Base-by-base conservation (phyloP, 2,888 invertebrate genomes). In the Parnassius apollo region DNA sequence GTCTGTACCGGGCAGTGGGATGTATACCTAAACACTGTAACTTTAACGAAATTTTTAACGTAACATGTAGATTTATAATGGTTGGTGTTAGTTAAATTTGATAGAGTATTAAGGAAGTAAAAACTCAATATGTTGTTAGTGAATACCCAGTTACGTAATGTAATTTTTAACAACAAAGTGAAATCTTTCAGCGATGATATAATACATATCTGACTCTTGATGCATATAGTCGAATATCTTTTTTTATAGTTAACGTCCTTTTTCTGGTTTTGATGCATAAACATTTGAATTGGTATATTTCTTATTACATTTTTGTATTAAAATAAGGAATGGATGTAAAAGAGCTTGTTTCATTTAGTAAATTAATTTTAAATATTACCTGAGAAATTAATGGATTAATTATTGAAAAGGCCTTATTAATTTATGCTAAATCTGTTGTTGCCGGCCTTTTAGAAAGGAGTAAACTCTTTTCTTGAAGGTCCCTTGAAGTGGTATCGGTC, bases 141-240 rank as follows among this genome's bases (percentile, higher is more conserved):
- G 78, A 80, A 80, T 80, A 81, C 74, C 66, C 66, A 72, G 74
- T 89, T 88, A 77, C 83, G 79, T 81, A 85, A 89, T 77, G 78
- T 79, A 83, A 83, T 85, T 86, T 88, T 88, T 86, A 84, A 87
- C 85, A 85, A 83, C 82, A 81, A 78, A 86, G 89, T 84, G 89
- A 90, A 88, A 88, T 78, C 77, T 81, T 73, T 59, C 60, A 62
- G 68, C 66, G 81, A 77, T 90, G 85, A 88, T 85, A 87, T 89
- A 89, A 89, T 85, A 78, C 73, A 71, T 64, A 68, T 64, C 70
- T 59, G 59, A 56, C 45, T 55, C 18, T 52, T 46, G 55, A 56
- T 56, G 46, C 56, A 35, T 45, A 11, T 25, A 25, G 55, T 35
- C 50, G 45, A 42, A 50, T 50, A 22, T 10, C 44, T 35, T 22